Percentiles rank a stretch among this genome's conserved stretches.
Conservation (phyloP, 1,140 invertebrate species). For the Drosophila tristis region DNA sequence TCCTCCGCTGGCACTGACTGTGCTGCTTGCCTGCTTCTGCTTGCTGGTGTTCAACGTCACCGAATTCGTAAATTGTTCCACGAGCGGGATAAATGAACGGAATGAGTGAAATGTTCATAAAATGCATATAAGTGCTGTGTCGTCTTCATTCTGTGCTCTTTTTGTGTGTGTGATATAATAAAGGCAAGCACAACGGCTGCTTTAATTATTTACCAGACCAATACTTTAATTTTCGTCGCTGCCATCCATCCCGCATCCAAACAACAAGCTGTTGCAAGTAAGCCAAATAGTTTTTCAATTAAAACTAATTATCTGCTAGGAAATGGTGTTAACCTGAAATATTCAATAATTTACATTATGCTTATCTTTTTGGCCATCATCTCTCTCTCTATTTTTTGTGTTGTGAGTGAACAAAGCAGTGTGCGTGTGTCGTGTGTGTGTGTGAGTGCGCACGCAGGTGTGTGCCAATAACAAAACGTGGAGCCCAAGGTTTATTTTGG, state of each 20-base stretch:
- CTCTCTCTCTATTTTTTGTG: slow-evolving; percentile 14
- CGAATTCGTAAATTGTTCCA: slow-evolving; percentile 67
- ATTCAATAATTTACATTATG: slow-evolving; percentile 32
- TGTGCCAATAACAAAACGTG: slow-evolving; percentile 43
- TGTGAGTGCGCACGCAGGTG: slow-evolving; percentile 61
- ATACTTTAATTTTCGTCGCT: too few relatives aligned
- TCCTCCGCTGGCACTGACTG: slow-evolving; percentile 19
- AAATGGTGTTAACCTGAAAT: slow-evolving; percentile 25
- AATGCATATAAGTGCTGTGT: slow-evolving; percentile 41
- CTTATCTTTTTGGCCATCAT: slow-evolving; percentile 7
- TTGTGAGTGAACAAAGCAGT: neutral
- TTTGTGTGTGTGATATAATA: slow-evolving; percentile 49
- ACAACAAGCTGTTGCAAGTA: slow-evolving; percentile 21
- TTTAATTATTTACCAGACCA: slow-evolving; percentile 16
- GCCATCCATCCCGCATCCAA: slow-evolving; percentile 3
- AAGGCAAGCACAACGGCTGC: slow-evolving; percentile 22
- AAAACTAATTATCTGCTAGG: slow-evolving; percentile 6
- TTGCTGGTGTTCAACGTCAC: slow-evolving; percentile 54
- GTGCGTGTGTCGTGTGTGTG: slow-evolving; percentile 18
- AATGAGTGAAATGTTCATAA: slow-evolving; percentile 29
- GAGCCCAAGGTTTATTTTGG: too few relatives aligned
- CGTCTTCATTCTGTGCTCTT: slow-evolving; percentile 9
- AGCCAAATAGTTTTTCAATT: neutral
- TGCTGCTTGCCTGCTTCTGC: neutral
- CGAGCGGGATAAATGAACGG: slow-evolving; percentile 23